A percentile compares a stretch with the other conserved stretches of the same genome.
These are phyloP conservation scores for Ceraclea dissimilis DNA, from an alignment of 2,888 invertebrate species.

Conservation along the genomic window DNA sequence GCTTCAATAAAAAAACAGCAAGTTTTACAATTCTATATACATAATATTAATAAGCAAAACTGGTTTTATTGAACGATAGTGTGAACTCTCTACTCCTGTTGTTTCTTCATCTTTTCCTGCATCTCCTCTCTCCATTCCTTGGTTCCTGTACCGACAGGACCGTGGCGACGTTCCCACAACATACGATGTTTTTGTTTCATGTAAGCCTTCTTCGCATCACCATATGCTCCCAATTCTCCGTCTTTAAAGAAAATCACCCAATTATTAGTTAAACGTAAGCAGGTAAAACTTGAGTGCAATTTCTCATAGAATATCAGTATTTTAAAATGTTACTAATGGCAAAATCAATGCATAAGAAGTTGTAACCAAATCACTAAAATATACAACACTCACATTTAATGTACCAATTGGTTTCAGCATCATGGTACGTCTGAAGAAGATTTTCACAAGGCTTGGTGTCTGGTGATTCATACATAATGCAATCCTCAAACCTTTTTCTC, in stretches of 20 bases:
- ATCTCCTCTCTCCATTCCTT: slow-evolving; percentile 7
- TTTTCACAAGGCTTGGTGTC: slow-evolving; percentile 61
- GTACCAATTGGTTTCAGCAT: slow-evolving; percentile 81
- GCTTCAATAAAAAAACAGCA: too few relatives aligned
- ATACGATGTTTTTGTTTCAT: slow-evolving; percentile 99
- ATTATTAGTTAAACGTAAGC: too few relatives aligned
- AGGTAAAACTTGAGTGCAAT: too few relatives aligned
- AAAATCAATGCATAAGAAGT: too few relatives aligned
- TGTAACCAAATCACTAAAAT: too few relatives aligned
- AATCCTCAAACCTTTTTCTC: slow-evolving; percentile 78
- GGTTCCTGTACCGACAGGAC: slow-evolving; percentile 38
- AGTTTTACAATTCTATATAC: too few relatives aligned
- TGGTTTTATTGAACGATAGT: too few relatives aligned
- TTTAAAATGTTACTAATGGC: too few relatives aligned
- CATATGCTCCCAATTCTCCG: slow-evolving; percentile 81
- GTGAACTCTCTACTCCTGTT: too few relatives aligned
- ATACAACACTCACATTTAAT: slow-evolving; percentile 86
- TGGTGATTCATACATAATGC: slow-evolving; percentile 66
- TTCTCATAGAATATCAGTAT: too few relatives aligned
- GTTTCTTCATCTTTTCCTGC: slow-evolving; percentile 3
- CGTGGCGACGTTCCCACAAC: slow-evolving; percentile 94
- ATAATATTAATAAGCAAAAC: too few relatives aligned
- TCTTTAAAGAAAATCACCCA: too few relatives aligned
- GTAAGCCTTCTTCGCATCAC: slow-evolving; percentile 65
- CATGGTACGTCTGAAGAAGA: slow-evolving; percentile 62